These are phyloP conservation scores for Mastomys natalensis DNA, from an alignment of 2,113 vertebrate genomes.

Conservation along the genomic window DNA sequence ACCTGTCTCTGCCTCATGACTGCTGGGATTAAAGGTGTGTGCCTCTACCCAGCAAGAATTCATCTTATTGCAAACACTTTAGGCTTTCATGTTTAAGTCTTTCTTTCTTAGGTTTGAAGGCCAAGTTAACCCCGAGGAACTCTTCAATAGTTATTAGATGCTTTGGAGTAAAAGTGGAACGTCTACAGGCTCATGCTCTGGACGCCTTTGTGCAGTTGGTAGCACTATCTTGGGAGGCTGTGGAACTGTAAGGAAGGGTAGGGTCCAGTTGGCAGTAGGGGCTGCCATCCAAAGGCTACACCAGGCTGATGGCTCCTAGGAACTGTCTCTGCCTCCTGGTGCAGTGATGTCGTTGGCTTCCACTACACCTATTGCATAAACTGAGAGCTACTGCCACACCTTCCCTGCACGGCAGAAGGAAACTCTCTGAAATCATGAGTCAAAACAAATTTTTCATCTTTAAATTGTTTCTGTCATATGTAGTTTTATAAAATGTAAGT, in stretches of 20 bases:
- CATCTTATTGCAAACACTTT: conserved; percentile 13
- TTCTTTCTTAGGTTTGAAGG: conserved; percentile 34
- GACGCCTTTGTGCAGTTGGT: background rate
- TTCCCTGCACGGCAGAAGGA: too few relatives aligned
- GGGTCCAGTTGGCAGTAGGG: background rate
- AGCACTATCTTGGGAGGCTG: background rate
- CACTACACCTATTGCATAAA: background rate
- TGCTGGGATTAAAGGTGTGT: background rate
- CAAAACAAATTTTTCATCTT: background rate
- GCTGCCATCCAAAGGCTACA: background rate
- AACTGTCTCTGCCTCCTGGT: background rate
- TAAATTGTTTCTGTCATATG: background rate
- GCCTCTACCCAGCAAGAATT: background rate
- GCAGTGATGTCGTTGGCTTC: background rate
- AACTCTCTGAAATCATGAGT: background rate
- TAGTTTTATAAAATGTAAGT: conserved; percentile 46
- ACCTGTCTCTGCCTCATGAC: background rate
- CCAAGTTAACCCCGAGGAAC: background rate
- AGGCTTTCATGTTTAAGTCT: conserved; percentile 46
- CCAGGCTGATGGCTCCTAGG: background rate
- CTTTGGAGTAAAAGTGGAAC: background rate
- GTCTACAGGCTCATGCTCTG: background rate
- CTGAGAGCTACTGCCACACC: background rate
- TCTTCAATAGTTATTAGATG: background rate
- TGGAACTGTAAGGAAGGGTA: background rate